Conservation (phyloP, 2,888 invertebrate species). For the Saturnia pavonia region DNA sequence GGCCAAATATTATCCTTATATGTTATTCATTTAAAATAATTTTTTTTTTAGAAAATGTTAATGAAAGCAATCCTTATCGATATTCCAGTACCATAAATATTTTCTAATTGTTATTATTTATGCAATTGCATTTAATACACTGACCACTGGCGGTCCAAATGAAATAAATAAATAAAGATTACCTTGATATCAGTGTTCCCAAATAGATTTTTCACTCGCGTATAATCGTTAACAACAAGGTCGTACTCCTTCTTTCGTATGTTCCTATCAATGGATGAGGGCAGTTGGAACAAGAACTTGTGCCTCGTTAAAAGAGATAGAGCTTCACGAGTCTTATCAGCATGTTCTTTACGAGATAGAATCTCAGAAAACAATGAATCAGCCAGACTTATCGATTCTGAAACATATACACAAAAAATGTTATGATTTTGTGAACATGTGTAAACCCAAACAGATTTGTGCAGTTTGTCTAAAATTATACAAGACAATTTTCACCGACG, state of each 20-base stretch:
- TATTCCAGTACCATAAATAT: too few species aligned
- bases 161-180: too few species aligned
- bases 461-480: too few species aligned
- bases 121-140: too few species aligned
- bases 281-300: conserved; percentile 97
- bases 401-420: conserved; percentile 32
- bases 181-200: conserved; percentile 95
- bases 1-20: conserved; percentile 19
- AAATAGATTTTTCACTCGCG: conserved; percentile 96
- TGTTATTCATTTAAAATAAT: background rate
- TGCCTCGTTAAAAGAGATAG: conserved; percentile 95
- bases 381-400: conserved; percentile 95
- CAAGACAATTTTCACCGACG: too few species aligned
- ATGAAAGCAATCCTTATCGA: too few species aligned
- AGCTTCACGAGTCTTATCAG: conserved; percentile 97
- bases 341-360: conserved; percentile 94
- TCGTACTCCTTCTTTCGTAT: conserved; percentile 97
- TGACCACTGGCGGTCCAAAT: too few species aligned
- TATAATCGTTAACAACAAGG: conserved; percentile 98
- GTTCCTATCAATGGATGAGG: conserved; percentile 95
- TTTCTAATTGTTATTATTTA: too few species aligned
- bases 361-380: conserved; percentile 97
- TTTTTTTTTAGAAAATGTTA: too few species aligned
- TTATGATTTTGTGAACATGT: background rate
- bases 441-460: background rate